Percentiles rank a stretch among this genome's conserved stretches.
phyloP scores from a whole-genome alignment of 2,113 vertebrate genomes.

The Ia io region DNA sequence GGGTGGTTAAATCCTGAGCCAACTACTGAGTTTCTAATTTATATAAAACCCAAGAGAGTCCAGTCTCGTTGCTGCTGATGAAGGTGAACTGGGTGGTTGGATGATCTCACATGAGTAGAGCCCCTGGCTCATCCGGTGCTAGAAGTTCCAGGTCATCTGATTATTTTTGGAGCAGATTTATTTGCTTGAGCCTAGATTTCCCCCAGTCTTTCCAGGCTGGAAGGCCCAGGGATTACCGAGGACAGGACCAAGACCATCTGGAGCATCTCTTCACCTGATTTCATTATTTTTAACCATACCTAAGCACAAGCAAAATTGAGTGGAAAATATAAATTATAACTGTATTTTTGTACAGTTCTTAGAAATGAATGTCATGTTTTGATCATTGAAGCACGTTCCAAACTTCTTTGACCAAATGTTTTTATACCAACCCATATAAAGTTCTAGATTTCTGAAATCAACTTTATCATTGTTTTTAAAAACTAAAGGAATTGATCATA shows the following conservation, averaged over 20 bases:
- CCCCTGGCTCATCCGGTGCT: neutral
- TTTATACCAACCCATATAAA: neutral
- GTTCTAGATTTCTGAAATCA: slow-evolving; percentile 17
- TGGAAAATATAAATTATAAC: neutral
- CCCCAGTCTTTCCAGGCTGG: neutral
- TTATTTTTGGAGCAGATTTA: neutral
- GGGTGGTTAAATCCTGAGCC: neutral
- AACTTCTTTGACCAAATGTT: neutral
- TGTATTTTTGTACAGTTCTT: neutral
- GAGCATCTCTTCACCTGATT: neutral
- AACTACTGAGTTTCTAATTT: neutral
- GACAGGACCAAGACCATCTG: neutral
- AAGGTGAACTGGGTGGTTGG: neutral
- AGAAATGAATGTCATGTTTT: neutral
- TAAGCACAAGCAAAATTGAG: neutral
- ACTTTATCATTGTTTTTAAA: slow-evolving; percentile 8
- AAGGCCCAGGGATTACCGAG: neutral
- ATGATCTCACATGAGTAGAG: neutral
- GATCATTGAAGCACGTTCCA: neutral
- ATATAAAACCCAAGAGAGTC: neutral
- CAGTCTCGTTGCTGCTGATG: neutral
- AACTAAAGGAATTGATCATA: neutral
- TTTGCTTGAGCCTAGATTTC: neutral
- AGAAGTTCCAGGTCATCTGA: neutral
- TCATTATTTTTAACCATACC: neutral